Percentiles rank a stretch among this genome's conserved stretches.
Conservation (phyloP, 2,113 vertebrate species). For the Pterocles orientalis region DNA sequence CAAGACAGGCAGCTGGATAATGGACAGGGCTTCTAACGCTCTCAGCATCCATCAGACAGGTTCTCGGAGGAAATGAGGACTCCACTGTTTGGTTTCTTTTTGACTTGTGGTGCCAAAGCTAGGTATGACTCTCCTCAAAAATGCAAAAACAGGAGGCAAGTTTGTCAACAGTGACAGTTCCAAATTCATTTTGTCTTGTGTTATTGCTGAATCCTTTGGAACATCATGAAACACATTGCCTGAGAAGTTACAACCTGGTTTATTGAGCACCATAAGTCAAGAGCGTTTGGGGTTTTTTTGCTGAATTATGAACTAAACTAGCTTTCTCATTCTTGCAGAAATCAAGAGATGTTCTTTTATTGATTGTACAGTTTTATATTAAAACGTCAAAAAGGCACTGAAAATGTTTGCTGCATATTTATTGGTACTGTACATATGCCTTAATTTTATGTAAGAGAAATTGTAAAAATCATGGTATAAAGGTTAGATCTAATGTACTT, state of each 20-base stretch:
- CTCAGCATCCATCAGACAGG: not conserved
- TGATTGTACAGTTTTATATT: constrained; percentile 43
- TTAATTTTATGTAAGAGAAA: constrained; percentile 4
- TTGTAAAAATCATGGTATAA: not conserved
- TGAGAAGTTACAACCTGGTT: not conserved
- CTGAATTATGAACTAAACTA: not conserved
- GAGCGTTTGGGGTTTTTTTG: not conserved
- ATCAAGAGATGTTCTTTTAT: not conserved
- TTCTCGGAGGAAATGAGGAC: not conserved
- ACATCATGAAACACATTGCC: not conserved
- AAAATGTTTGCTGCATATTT: constrained; percentile 50
- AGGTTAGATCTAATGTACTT: not conserved
- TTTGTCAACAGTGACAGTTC: not conserved
- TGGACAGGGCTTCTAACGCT: not conserved
- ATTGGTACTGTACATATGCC: constrained; percentile 33
- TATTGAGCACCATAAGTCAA: not conserved
- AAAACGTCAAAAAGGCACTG: constrained; percentile 31
- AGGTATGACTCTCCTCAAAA: not conserved
- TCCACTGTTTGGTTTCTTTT: not conserved
- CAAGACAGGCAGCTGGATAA: not conserved
- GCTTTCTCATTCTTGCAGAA: not conserved
- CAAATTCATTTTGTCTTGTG: not conserved
- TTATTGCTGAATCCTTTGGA: not conserved
- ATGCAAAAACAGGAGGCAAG: not conserved
- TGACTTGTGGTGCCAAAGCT: not conserved